These are phyloP conservation scores for Pteruthius melanotis DNA, from an alignment of 2,113 vertebrate genomes.

Conservation along the genomic window DNA sequence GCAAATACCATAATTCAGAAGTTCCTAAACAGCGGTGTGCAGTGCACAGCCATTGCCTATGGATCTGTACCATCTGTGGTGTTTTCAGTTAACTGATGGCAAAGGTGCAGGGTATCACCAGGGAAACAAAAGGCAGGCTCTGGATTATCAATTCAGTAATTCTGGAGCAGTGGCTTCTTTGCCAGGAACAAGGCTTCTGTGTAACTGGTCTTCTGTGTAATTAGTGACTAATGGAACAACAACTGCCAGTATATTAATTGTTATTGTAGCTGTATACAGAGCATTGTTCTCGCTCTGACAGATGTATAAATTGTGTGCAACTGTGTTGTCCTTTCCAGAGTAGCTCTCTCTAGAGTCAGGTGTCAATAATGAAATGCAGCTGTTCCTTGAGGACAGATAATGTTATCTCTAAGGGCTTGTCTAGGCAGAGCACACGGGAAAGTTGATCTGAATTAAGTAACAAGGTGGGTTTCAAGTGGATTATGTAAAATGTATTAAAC, in stretches of 20 bases:
- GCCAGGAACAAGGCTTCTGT: conserved; percentile 31
- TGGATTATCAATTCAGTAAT: neutral
- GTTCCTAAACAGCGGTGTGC: neutral
- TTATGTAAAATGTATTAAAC: conserved; percentile 36
- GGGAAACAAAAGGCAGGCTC: neutral
- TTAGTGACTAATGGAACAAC: conserved; percentile 53
- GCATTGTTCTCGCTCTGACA: conserved; percentile 22
- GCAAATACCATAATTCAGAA: conserved; percentile 43
- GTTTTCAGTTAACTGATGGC: neutral
- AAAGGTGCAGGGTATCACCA: neutral
- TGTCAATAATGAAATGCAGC: conserved; percentile 38
- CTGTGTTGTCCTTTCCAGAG: conserved; percentile 4
- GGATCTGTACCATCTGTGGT: neutral
- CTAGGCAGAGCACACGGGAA: neutral
- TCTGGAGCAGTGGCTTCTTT: neutral
- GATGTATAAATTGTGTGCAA: conserved; percentile 2
- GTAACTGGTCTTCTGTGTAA: conserved; percentile 2
- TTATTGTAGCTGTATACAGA: neutral
- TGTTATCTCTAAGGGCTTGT: conserved; percentile 15
- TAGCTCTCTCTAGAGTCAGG: neutral
- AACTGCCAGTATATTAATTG: conserved; percentile 35
- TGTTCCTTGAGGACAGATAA: neutral
- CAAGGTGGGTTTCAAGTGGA: conserved; percentile 34
- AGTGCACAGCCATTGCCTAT: neutral
- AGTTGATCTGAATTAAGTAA: conserved; percentile 51